phyloP scores from a whole-genome alignment of 2,113 vertebrate genomes.

The Nannospalax galili region DNA sequence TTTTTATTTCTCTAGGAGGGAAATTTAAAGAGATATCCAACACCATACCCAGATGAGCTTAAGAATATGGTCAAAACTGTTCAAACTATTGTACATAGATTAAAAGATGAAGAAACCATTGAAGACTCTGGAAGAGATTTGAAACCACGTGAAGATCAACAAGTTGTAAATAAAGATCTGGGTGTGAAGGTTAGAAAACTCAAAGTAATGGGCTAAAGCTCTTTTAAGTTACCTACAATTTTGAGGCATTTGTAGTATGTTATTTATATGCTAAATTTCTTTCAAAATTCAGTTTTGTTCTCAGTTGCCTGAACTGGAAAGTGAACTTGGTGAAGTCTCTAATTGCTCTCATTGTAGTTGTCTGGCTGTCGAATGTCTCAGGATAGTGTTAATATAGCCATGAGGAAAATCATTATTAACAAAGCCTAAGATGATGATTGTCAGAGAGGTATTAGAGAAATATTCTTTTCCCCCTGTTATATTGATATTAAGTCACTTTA shows the following conservation, averaged over 20 bases:
- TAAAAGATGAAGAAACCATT: conserved; percentile 94
- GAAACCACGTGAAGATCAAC: conserved; percentile 88
- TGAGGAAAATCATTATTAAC: conserved; percentile 46
- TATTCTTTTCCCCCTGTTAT: not conserved
- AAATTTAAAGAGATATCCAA: conserved; percentile 98
- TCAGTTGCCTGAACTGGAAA: not conserved
- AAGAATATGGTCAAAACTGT: conserved; percentile 99
- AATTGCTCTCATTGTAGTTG: not conserved
- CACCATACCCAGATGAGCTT: conserved; percentile 98
- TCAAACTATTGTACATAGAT: conserved; percentile 96
- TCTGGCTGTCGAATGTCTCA: not conserved
- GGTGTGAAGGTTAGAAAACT: conserved; percentile 91
- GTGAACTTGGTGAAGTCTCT: not conserved
- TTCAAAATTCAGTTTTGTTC: not conserved
- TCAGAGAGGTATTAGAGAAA: conserved; percentile 16
- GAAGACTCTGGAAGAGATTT: conserved; percentile 90
- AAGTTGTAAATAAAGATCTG: conserved; percentile 91
- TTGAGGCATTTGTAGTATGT: not conserved
- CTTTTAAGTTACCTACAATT: conserved; percentile 33
- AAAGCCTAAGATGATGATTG: conserved; percentile 5
- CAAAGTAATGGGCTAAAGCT: not conserved
- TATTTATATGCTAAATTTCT: not conserved
- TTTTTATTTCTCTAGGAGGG: conserved; percentile 90
- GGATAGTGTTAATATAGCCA: not conserved
- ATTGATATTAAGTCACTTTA: not conserved